Evolutionary conservation across 1,140 invertebrate species (phyloP), one percentile per base, ranked within the genome.

Genomic region (Trachelipus rathkii): DNA sequence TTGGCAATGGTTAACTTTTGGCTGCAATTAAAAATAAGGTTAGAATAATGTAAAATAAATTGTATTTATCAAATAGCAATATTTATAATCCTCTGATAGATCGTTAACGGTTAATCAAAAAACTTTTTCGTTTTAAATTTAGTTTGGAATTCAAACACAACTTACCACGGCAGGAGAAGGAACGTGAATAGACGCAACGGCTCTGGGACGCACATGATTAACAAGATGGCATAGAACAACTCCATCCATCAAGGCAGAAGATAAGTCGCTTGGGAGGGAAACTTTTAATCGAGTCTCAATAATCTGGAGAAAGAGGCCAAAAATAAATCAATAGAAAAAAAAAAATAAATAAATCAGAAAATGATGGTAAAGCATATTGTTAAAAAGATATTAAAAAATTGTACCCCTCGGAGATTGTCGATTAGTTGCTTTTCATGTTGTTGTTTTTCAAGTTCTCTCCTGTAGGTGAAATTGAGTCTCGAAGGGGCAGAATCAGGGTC

Each of bases 181-280:
- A 83, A 97, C 95, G 87, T 96, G 95, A 77, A 97, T 96, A 83
- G 92, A 95, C 71, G 92, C 92, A 50, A 97, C 94, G 69, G 95
- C 91, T 81, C 93, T 88, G 13, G 95, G 94, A 81, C 91, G 89
- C 77, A 97, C 92, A 84, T 95, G 92, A 85, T 97, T 97, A 45
- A 94, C 95, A 77, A 97, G 87, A 86, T 97, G 95, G 84, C 95
- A 97, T 10, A 97, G 86, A 73, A 97, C 93, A 43, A 97, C 95
- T 45, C 95, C 95, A 85, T 97, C 95, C 45, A 90, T 90, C 71
- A 97, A 85, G 60, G 93, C 92, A 67, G 92, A 89, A n/a, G 92
- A 90, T 77, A 97, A 86, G 84, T 97, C 93, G 82, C 92, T 91
- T 0, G 95, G 95, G 66, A 97, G 86, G 13, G 91, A 89, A 89